Evolutionary conservation across 2,888 invertebrate species (phyloP).

Genomic region (Criorhina ranunculi): DNA sequence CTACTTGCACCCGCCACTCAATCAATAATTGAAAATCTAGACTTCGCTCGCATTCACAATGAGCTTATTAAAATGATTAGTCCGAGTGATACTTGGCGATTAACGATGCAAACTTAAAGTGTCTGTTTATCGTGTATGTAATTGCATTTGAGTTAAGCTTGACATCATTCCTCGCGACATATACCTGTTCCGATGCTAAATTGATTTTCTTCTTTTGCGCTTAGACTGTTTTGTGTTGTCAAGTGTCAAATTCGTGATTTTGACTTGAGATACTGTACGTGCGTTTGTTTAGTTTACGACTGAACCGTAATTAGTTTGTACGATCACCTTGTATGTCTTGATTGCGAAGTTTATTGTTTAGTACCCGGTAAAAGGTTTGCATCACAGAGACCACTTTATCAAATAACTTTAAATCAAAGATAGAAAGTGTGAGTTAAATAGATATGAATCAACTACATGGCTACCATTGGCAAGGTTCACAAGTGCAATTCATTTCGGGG

Average conservation of each 20-base stretch:
- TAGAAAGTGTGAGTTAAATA: no score
- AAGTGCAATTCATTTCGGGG: no score
- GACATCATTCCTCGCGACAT: conserved; percentile 20
- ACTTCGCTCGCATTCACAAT: conserved; percentile 17
- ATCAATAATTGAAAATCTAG: conserved; percentile 42
- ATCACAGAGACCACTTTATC: no score
- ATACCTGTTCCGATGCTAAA: conserved; percentile 30
- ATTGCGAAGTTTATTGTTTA: no score
- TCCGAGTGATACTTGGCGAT: not conserved
- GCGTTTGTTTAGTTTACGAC: no score
- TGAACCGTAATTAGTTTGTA: no score
- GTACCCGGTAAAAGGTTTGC: no score
- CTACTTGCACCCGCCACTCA: conserved; percentile 14
- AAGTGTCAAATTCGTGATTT: conserved; percentile 14
- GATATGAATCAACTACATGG: conserved; percentile 19
- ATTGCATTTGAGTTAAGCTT: conserved; percentile 2
- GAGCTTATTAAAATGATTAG: conserved; percentile 8
- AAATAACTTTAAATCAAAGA: no score
- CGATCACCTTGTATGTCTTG: no score
- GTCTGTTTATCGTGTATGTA: not conserved
- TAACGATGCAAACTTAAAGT: not conserved
- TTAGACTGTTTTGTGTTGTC: conserved; percentile 8
- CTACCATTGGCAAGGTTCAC: not conserved
- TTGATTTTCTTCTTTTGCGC: not conserved
- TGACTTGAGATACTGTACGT: no score